A percentile compares a stretch with the other conserved stretches of the same genome.
Conservation (phyloP, 2,797 vertebrate species). For the Salmo trutta region DNA sequence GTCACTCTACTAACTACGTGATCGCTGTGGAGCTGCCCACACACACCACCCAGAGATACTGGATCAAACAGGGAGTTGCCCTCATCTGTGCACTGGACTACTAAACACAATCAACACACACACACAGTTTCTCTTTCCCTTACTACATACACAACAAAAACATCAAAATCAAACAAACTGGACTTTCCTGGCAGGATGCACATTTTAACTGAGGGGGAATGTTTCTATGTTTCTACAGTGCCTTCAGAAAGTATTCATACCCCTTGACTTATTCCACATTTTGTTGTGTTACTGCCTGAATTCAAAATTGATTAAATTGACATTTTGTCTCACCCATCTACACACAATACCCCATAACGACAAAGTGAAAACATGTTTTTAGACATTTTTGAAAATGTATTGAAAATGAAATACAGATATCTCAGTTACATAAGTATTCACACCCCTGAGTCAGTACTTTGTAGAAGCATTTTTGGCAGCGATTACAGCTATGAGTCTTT, state of each 20-base stretch:
- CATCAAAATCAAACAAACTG: background rate
- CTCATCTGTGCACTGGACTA: conserved; percentile 90
- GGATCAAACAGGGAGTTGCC: conserved; percentile 90
- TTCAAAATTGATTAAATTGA: too few relatives aligned
- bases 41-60: conserved; percentile 76
- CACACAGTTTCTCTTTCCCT: background rate
- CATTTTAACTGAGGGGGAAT: conserved; percentile 1
- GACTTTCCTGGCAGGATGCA: conserved; percentile 2
- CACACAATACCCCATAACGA: too few relatives aligned
- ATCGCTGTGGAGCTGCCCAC: conserved; percentile 88
- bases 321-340: too few relatives aligned
- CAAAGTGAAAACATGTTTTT: too few relatives aligned
- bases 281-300: too few relatives aligned
- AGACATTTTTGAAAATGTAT: too few relatives aligned
- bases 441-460: background rate
- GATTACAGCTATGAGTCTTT: background rate
- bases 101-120: conserved; percentile 55
- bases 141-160: background rate
- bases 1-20: conserved; percentile 89
- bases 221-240: background rate
- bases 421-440: too few relatives aligned
- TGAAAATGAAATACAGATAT: too few relatives aligned
- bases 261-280: too few relatives aligned
- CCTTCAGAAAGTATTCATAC: too few relatives aligned
- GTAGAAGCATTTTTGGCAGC: too few relatives aligned